Evolutionary conservation across 2,113 vertebrate genomes (phyloP), one percentile per base, ranked within the genome.

Genomic region (Dromas ardeola): DNA sequence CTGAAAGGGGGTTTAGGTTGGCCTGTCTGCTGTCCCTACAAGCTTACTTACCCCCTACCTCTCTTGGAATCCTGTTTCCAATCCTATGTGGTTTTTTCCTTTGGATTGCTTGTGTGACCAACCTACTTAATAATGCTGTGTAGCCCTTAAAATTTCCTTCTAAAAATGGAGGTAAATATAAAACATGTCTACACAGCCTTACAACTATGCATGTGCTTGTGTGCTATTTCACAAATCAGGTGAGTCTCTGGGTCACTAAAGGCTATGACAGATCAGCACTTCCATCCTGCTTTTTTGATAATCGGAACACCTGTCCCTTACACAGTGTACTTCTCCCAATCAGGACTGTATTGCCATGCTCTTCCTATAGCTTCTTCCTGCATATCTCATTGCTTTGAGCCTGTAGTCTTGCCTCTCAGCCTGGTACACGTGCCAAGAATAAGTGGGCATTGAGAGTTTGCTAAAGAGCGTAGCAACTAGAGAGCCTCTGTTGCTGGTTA

Each of bases 81-180:
- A 1, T 85, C 32, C 27, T 70, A 2, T 0, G 0, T 34, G 11
- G 3, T 3, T 36, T 34, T 30, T 70, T 9, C 0, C 25, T 86
- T 80, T 27, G 19, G 13, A 42, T 88, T 86, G 26, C 29, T 40
- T 76, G 5, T 58, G 8, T 65, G 38, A 70, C n/a, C 40, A 80
- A 1, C 13, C 9, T 90, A 5, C 34, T 72, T 78, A 53, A 36
- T 69, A 86, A 32, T 65, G 17, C 32, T 30, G 8, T 29, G 10
- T 76, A 88, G 22, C 29, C 38, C 40, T 43, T 76, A 67, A 69
- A 56, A 67, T 80, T 72, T 83, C 29, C n/a, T 40, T 81, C 15
- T 40, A 5, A 79, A 85, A 79, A 45, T 38, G 15, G 58, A 74
- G 22, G 8, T 62, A 62, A 79, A 32, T 30, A n/a, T 49, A 67